These are phyloP conservation scores for Salvelinus alpinus DNA, from an alignment of 2,113 vertebrate species.

Conservation along the genomic window DNA sequence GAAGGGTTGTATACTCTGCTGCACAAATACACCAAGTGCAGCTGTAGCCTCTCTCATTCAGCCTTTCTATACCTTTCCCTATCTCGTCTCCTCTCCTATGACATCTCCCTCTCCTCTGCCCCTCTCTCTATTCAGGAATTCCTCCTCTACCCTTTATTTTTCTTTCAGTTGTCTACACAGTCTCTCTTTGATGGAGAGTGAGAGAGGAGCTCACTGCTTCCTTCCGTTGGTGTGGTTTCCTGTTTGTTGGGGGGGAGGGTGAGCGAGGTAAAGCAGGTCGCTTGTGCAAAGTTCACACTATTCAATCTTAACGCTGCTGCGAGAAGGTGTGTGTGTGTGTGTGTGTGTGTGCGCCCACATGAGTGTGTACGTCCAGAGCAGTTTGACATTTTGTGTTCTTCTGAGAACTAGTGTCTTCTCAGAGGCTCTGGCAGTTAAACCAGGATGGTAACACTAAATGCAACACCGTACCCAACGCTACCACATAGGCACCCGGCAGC, in stretches of 20 bases:
- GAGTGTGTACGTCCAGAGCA: too few species aligned
- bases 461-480: too few species aligned
- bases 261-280: constrained; percentile 31
- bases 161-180: background rate
- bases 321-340: constrained; percentile 6
- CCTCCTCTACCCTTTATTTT: background rate
- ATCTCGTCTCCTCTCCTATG: background rate
- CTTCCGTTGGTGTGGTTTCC: constrained; percentile 70
- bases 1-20: background rate
- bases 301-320: constrained; percentile 24
- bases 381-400: background rate
- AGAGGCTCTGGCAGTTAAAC: too few species aligned
- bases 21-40: background rate
- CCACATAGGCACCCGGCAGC: background rate
- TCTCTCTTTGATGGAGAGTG: constrained; percentile 21
- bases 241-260: constrained; percentile 70
- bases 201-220: constrained; percentile 42
- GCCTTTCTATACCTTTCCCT: background rate
- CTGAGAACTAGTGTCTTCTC: background rate
- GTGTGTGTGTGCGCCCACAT: background rate
- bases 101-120: background rate
- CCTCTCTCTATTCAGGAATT: background rate
- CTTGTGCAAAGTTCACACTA: constrained; percentile 43
- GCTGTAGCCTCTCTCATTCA: background rate
- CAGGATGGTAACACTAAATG: too few species aligned